These are phyloP conservation scores for Linnaemya tessellans DNA, from an alignment of 2,888 invertebrate genomes.

Conservation along the genomic window DNA sequence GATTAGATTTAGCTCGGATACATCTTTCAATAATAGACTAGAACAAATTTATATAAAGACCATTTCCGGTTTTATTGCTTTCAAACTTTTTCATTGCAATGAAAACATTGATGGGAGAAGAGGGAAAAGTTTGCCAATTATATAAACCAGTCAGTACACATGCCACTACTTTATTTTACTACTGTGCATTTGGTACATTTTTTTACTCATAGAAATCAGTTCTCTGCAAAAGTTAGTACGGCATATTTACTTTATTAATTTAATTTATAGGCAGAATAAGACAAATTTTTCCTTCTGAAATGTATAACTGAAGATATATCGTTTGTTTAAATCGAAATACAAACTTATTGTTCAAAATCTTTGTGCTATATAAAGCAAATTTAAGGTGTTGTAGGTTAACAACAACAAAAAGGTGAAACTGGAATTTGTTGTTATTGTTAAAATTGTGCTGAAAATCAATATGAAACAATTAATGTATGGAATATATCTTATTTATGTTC, in stretches of 20 bases:
- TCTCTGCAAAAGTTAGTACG: slow-evolving; percentile 52
- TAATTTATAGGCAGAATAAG: slow-evolving; percentile 27
- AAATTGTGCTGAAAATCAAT: slow-evolving; percentile 65
- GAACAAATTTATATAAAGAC: neutral
- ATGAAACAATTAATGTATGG: slow-evolving; percentile 34
- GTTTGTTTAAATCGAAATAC: neutral
- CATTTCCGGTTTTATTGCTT: neutral
- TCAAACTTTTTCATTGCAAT: neutral
- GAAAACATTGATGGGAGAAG: neutral
- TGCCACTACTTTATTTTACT: neutral
- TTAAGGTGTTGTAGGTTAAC: slow-evolving; percentile 65
- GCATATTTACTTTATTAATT: slow-evolving; percentile 49
- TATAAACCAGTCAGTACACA: neutral
- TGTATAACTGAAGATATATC: slow-evolving; percentile 3
- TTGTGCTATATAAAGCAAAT: neutral
- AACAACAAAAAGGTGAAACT: slow-evolving; percentile 68
- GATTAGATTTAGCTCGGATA: no score
- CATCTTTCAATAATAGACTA: no score
- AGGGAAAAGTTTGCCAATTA: neutral
- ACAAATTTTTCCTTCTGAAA: slow-evolving; percentile 16
- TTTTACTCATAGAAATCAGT: slow-evolving; percentile 46
- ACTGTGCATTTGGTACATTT: slow-evolving; percentile 36
- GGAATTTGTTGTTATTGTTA: slow-evolving; percentile 65
- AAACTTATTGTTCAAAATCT: neutral
- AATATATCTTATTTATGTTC: slow-evolving; percentile 18